Conservation (phyloP, 2,797 vertebrate species). For the Poecilia gillii region DNA sequence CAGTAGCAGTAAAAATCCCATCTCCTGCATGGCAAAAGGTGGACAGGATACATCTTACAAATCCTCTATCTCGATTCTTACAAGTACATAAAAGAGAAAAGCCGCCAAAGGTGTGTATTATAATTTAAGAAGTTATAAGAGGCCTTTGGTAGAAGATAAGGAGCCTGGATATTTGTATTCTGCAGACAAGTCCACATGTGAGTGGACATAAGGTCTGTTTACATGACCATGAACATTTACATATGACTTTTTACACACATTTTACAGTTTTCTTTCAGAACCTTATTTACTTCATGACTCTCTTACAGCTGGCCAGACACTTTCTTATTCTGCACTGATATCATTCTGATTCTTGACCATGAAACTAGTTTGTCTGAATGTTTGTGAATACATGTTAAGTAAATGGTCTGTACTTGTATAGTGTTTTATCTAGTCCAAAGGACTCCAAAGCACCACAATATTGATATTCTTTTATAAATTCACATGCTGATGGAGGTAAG, state of each 20-base stretch:
- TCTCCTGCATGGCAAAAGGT: neutral
- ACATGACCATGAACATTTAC: neutral
- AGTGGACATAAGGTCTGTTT: neutral
- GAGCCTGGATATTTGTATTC: neutral
- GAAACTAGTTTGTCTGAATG: neutral
- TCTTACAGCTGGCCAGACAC: neutral
- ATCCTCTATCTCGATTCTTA: neutral
- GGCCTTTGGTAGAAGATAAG: neutral
- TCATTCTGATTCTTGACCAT: neutral
- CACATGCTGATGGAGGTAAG: too few relatives aligned
- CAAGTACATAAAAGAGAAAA: neutral
- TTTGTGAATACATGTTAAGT: neutral
- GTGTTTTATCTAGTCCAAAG: too few relatives aligned
- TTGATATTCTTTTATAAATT: too few relatives aligned
- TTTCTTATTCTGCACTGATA: neutral
- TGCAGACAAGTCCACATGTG: neutral
- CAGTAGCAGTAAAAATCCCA: neutral
- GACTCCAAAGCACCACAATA: too few relatives aligned
- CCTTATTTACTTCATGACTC: neutral
- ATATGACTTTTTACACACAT: neutral
- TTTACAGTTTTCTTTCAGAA: neutral
- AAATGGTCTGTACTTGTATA: too few relatives aligned
- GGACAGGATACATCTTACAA: neutral
- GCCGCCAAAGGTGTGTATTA: neutral
- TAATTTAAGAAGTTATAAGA: neutral